These are phyloP conservation scores for Mus minutoides DNA, from an alignment of 2,797 vertebrate genomes.

Conservation along the genomic window DNA sequence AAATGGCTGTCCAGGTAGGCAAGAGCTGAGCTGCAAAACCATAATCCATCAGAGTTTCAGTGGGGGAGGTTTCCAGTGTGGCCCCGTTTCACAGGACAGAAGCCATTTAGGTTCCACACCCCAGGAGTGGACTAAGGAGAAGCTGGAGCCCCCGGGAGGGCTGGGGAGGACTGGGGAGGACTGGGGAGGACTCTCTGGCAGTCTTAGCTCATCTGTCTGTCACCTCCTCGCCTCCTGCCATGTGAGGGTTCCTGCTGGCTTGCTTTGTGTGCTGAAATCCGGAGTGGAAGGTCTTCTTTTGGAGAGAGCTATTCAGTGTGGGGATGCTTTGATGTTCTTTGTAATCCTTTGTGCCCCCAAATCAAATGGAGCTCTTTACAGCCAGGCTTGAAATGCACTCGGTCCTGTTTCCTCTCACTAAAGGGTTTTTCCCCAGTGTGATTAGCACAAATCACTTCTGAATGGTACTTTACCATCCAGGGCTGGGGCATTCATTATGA, in stretches of 20 bases:
- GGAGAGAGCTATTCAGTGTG: neutral
- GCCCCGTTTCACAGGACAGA: neutral
- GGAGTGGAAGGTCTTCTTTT: conserved; percentile 24
- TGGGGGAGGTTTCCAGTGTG: neutral
- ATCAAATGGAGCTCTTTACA: conserved; percentile 74
- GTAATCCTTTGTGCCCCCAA: conserved; percentile 67
- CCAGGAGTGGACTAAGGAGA: fast-evolving
- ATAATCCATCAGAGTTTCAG: too few species aligned
- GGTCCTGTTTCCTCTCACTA: conserved; percentile 56
- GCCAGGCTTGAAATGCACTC: neutral
- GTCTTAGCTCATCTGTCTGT: fast-evolving
- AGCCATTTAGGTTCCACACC: too few species aligned
- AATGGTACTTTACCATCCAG: conserved; percentile 45
- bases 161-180: too few species aligned
- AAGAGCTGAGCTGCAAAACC: neutral
- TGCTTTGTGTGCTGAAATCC: neutral
- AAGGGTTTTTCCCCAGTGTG: conserved; percentile 44
- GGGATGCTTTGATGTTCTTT: conserved; percentile 61
- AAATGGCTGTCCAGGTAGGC: neutral
- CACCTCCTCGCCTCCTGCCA: neutral
- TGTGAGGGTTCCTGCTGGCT: fast-evolving
- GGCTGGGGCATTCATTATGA: neutral
- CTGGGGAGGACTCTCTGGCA: neutral
- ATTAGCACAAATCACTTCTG: conserved; percentile 63
- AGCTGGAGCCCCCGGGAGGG: neutral